phyloP scores from a whole-genome alignment of 1,140 invertebrate species.

The Aricia agestis region DNA sequence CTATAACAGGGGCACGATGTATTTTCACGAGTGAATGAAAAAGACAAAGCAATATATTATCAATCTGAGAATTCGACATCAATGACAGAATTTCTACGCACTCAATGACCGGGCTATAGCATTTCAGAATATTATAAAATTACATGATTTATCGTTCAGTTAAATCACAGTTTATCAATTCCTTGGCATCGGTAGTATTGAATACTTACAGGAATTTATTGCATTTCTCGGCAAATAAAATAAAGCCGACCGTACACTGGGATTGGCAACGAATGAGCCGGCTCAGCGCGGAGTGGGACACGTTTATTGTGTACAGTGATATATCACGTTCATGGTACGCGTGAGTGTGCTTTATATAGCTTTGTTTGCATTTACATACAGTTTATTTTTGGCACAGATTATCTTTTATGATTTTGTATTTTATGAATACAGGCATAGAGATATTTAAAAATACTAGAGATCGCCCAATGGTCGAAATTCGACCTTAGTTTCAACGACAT shows the following conservation, averaged over 20 bases:
- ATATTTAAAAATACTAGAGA: too few species aligned
- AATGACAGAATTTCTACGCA: too few species aligned
- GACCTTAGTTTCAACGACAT: too few species aligned
- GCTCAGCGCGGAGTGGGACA: background rate
- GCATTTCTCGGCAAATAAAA: conserved; percentile 14
- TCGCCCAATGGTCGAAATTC: too few species aligned
- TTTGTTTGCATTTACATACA: background rate
- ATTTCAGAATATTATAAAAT: too few species aligned
- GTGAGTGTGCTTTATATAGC: background rate
- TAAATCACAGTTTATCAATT: background rate
- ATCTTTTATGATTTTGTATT: background rate
- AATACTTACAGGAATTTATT: conserved; percentile 12
- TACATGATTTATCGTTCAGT: background rate
- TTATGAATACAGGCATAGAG: too few species aligned
- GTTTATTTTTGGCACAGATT: background rate
- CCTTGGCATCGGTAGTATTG: background rate
- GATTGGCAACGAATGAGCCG: background rate
- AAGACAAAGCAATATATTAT: too few species aligned
- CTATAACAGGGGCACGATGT: too few species aligned
- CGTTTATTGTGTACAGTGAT: background rate
- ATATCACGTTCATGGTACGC: background rate
- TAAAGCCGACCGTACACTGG: background rate
- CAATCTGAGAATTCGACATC: too few species aligned
- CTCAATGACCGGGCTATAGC: too few species aligned
- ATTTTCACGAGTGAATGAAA: too few species aligned